These are phyloP conservation scores for Idaea biselata DNA, from an alignment of 2,888 invertebrate species.

Conservation along the genomic window DNA sequence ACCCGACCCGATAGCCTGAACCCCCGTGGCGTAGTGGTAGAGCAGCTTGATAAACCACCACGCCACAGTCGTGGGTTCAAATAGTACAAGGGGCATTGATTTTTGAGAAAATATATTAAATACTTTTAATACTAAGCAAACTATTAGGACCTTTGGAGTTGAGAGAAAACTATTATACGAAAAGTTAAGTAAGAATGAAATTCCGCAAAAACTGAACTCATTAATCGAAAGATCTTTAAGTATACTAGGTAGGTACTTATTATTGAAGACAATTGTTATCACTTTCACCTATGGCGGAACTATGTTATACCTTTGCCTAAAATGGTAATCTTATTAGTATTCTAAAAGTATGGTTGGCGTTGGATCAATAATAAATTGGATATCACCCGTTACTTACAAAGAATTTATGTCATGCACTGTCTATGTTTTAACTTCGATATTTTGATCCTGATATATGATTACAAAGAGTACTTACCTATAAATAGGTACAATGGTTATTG, in stretches of 20 bases:
- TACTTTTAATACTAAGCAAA: too few relatives aligned
- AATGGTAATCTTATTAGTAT: constrained; percentile 57
- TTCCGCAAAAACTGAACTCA: constrained; percentile 34
- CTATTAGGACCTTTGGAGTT: too few relatives aligned
- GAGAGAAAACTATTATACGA: neutral
- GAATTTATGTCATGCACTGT: constrained; percentile 43
- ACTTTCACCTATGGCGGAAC: constrained; percentile 61
- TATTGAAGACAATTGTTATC: constrained; percentile 46
- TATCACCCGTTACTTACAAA: constrained; percentile 47
- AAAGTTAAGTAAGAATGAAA: constrained; percentile 3
- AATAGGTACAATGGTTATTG: too few relatives aligned
- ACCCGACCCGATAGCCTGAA: too few relatives aligned
- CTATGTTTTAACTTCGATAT: neutral
- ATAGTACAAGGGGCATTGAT: too few relatives aligned
- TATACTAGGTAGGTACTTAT: constrained; percentile 29
- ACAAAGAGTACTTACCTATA: too few relatives aligned
- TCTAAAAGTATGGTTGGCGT: constrained; percentile 34
- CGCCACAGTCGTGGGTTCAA: too few relatives aligned
- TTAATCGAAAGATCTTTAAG: neutral
- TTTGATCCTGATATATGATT: neutral
- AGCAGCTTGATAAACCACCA: too few relatives aligned
- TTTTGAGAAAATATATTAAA: too few relatives aligned
- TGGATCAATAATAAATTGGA: constrained; percentile 59
- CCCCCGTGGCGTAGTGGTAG: too few relatives aligned
- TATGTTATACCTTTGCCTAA: constrained; percentile 28